A percentile compares a stretch with the other conserved stretches of the same genome.
Conservation (phyloP, 2,113 vertebrate genomes). For the Calypte anna region DNA sequence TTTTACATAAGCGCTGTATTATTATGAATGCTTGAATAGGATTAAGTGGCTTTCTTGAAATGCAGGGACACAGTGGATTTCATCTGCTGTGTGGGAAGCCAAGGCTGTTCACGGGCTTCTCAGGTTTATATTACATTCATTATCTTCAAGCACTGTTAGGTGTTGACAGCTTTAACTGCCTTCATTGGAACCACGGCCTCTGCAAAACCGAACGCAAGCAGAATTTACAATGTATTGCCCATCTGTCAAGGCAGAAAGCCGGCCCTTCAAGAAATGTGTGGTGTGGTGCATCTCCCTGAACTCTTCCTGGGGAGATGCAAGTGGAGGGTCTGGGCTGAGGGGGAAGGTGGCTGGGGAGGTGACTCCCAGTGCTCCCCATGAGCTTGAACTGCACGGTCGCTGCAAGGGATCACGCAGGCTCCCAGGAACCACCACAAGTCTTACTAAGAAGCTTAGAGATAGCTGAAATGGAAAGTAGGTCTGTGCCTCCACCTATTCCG, state of each 20-base stretch:
- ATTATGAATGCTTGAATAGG: neutral
- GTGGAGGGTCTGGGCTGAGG: neutral
- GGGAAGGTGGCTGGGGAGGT: neutral
- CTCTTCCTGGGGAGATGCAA: neutral
- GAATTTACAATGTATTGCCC: neutral
- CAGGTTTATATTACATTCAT: slow-evolving; percentile 43
- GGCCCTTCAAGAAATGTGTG: neutral
- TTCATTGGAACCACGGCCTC: neutral
- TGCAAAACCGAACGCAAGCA: neutral
- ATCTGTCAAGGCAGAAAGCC: slow-evolving; percentile 15
- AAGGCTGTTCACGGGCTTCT: neutral
- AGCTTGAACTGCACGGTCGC: neutral
- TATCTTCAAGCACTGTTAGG: slow-evolving; percentile 26
- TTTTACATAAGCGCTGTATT: neutral
- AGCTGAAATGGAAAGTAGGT: neutral
- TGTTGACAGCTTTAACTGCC: slow-evolving; percentile 65
- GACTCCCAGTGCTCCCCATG: neutral
- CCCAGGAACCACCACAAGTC: neutral
- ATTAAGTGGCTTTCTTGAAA: slow-evolving; percentile 17
- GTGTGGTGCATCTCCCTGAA: neutral
- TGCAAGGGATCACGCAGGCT: neutral
- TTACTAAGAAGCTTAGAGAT: neutral
- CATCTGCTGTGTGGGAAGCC: neutral
- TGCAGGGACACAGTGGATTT: neutral
- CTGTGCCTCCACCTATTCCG: neutral